Conservation (phyloP, 2,113 vertebrate genomes). For the Ceuthmochares aereus region DNA sequence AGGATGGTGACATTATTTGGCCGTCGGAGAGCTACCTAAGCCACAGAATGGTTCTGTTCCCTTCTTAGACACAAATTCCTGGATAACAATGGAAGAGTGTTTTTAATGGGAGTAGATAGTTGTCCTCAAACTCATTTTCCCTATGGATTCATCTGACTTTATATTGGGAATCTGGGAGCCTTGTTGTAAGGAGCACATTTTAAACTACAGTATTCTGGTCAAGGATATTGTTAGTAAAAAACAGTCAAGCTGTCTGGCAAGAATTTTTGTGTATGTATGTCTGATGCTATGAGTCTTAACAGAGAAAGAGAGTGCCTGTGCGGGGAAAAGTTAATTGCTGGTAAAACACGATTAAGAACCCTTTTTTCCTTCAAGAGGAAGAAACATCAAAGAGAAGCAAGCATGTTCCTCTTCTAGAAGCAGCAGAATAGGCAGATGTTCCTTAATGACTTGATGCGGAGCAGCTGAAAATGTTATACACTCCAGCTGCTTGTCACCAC, state of each 20-base stretch:
- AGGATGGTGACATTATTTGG: neutral
- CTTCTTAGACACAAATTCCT: neutral
- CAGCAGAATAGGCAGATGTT: neutral
- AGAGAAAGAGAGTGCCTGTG: neutral
- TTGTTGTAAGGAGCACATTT: neutral
- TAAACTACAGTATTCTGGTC: neutral
- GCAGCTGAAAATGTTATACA: neutral
- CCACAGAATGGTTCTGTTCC: neutral
- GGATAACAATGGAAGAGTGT: neutral
- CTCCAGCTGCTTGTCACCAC: neutral
- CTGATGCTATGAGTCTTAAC: neutral
- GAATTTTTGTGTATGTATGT: neutral
- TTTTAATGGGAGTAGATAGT: neutral
- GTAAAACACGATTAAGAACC: neutral
- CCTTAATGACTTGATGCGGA: neutral
- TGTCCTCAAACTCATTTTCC: neutral
- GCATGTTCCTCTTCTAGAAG: neutral
- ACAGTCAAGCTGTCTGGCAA: neutral
- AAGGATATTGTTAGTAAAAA: neutral
- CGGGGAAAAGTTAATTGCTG: constrained; percentile 16
- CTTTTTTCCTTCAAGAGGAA: neutral
- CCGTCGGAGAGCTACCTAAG: neutral
- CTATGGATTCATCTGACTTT: neutral
- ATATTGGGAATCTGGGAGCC: neutral
- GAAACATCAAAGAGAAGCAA: neutral